These are phyloP conservation scores for Cryptocheilus praepositus DNA, from an alignment of 2,888 invertebrate genomes.

Conservation along the genomic window DNA sequence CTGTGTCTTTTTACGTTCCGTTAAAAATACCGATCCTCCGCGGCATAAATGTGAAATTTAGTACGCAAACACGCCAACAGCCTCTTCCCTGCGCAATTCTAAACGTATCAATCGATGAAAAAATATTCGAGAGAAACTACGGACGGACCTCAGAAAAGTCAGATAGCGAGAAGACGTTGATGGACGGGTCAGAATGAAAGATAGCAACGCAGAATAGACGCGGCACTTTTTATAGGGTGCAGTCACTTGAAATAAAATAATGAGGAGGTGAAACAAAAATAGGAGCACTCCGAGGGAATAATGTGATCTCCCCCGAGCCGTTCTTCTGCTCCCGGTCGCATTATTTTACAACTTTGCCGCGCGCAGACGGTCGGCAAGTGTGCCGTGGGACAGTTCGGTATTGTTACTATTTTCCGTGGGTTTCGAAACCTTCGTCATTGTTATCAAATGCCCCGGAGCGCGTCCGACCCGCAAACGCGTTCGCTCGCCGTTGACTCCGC, in stretches of 20 bases:
- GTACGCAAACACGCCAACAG: no score
- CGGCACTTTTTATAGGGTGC: slow-evolving; percentile 47
- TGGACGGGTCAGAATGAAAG: slow-evolving; percentile 20
- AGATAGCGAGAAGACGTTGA: slow-evolving; percentile 3
- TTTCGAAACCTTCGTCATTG: slow-evolving; percentile 20
- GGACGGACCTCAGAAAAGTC: background rate
- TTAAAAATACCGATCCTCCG: no score
- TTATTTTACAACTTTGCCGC: slow-evolving; percentile 33
- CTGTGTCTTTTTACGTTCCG: no score
- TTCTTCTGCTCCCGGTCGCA: slow-evolving; percentile 21
- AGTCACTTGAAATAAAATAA: slow-evolving; percentile 61
- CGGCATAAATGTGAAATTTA: no score
- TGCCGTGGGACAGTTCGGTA: background rate
- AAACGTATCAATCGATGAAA: no score
- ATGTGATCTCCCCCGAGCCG: slow-evolving; percentile 26
- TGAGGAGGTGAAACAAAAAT: slow-evolving; percentile 46
- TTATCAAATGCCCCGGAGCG: background rate
- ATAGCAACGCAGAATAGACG: slow-evolving; percentile 23
- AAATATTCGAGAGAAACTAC: background rate
- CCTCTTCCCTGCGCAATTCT: no score
- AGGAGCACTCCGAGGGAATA: slow-evolving; percentile 36
- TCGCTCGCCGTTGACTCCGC: no score
- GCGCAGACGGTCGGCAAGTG: slow-evolving; percentile 2
- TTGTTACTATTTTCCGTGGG: slow-evolving; percentile 31
- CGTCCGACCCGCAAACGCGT: no score